Evolutionary conservation across 2,888 invertebrate genomes (phyloP).

Genomic region (Tipula confusa): DNA sequence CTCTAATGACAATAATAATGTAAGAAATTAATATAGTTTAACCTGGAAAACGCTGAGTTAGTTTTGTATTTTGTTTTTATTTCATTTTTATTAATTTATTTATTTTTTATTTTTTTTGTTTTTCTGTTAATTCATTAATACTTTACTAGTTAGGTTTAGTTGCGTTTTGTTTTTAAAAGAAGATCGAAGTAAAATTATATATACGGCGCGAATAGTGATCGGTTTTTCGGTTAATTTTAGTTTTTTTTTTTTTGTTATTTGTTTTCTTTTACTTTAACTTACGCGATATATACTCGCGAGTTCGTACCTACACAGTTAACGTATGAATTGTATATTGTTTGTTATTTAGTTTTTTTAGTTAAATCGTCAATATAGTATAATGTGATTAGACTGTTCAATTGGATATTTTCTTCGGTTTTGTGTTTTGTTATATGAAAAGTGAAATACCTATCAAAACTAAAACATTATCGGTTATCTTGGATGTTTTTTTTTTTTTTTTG

Average conservation of each 20-base stretch:
- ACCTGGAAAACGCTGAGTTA: slow-evolving; percentile 28
- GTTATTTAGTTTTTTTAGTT: slow-evolving; percentile 15
- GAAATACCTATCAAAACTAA: neutral
- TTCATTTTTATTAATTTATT: neutral
- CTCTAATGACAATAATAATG: neutral
- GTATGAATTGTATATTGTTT: neutral
- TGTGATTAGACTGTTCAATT: slow-evolving; percentile 16
- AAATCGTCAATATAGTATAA: neutral
- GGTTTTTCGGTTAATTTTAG: slow-evolving; percentile 15
- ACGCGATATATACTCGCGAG: slow-evolving; percentile 1
- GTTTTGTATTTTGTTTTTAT: neutral
- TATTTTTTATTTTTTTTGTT: neutral
- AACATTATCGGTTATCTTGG: neutral
- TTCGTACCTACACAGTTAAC: neutral
- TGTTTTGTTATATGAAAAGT: neutral
- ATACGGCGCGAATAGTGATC: slow-evolving; percentile 12
- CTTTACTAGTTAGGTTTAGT: slow-evolving; percentile 29
- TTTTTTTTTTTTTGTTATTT: neutral
- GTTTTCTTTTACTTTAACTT: neutral
- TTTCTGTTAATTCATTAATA: slow-evolving; percentile 27
- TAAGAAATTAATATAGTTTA: neutral
- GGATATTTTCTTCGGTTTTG: neutral
- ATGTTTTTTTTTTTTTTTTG: neutral
- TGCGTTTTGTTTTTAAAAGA: slow-evolving; percentile 29
- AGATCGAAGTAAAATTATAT: slow-evolving; percentile 27